A percentile compares a stretch with the other conserved stretches of the same genome.
Evolutionary conservation across 2,797 vertebrate genomes (phyloP).

Genomic region (Clarias laeviceps): DNA sequence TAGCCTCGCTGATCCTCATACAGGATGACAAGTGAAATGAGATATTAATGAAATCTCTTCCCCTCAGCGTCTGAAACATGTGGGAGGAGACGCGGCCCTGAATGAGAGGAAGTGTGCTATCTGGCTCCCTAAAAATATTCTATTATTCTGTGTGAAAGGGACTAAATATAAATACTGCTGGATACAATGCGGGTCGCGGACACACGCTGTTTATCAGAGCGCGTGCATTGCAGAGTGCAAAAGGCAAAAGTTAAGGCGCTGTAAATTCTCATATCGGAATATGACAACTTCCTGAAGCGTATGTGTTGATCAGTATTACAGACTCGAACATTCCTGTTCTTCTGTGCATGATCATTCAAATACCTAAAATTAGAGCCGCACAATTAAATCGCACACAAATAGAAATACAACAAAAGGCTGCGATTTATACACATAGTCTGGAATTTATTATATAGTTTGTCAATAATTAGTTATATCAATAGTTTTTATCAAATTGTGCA

Average conservation of each 20-base stretch:
- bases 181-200: background rate
- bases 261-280: background rate
- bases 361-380: no score
- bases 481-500: no score
- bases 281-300: background rate
- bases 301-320: background rate
- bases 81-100: constrained; percentile 27
- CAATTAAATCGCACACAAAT: no score
- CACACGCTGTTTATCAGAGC: background rate
- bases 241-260: background rate
- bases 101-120: constrained; percentile 37
- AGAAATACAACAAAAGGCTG: no score
- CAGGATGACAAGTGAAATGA: constrained; percentile 54
- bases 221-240: background rate
- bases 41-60: constrained; percentile 57
- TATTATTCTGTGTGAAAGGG: constrained; percentile 13
- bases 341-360: background rate
- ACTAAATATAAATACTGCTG: constrained; percentile 23
- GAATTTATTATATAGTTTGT: no score
- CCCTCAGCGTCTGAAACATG: constrained; percentile 21
- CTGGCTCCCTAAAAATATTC: constrained; percentile 39
- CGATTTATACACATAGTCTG: no score
- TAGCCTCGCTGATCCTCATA: constrained; percentile 56
- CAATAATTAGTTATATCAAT: no score
- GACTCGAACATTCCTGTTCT: no score